These are phyloP conservation scores for Oxystoma pomonae DNA, from an alignment of 2,888 invertebrate genomes.

Conservation along the genomic window DNA sequence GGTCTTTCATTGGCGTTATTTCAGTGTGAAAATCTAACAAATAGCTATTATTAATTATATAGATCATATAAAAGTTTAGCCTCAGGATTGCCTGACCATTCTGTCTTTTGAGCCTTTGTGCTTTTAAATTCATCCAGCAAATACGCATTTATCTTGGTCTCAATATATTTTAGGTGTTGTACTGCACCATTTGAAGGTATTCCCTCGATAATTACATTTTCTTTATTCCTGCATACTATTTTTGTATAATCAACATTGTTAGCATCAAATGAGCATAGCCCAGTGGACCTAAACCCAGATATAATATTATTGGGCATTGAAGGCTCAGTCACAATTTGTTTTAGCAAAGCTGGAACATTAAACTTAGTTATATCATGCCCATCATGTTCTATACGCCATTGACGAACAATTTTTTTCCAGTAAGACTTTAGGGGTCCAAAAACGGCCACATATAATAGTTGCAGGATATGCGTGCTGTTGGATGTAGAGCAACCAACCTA, in stretches of 20 bases:
- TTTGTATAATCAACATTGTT: neutral
- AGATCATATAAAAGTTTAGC: neutral
- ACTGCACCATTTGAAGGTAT: neutral
- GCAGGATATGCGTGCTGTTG: constrained; percentile 23
- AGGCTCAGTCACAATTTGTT: constrained; percentile 4
- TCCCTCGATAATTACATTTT: neutral
- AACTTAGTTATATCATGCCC: constrained; percentile 4
- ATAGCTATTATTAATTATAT: too few species aligned
- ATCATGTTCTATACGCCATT: neutral
- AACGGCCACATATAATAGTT: constrained; percentile 17
- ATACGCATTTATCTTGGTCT: neutral
- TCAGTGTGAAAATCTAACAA: neutral
- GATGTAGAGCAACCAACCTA: constrained; percentile 16
- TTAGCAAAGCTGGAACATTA: constrained; percentile 7
- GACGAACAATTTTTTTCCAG: constrained; percentile 13
- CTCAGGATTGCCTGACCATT: neutral
- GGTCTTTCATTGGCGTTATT: neutral
- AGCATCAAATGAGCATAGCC: neutral
- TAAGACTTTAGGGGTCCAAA: constrained; percentile 16
- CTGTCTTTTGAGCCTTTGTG: neutral
- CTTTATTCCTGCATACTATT: neutral
- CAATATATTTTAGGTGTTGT: neutral
- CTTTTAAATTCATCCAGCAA: neutral
- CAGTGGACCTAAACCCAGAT: neutral
- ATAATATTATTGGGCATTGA: constrained; percentile 4